Evolutionary conservation across 2,797 vertebrate genomes (phyloP).

Genomic region (Falco columbarius): DNA sequence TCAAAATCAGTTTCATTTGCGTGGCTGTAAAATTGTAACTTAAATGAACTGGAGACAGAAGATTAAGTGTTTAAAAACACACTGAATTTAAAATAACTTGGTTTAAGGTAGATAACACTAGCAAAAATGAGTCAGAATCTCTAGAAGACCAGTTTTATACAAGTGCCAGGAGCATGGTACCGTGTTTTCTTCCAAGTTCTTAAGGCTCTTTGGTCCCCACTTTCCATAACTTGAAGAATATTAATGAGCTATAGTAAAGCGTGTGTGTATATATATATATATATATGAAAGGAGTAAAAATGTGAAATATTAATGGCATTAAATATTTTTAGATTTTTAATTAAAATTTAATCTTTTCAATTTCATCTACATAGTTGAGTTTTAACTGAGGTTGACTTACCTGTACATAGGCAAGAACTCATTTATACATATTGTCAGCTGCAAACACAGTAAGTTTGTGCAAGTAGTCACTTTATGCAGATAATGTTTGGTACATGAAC

Average conservation of each 20-base stretch:
- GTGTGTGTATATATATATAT: too few relatives aligned
- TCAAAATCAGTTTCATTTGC: background rate
- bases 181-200: background rate
- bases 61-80: background rate
- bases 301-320: background rate
- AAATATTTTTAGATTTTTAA: background rate
- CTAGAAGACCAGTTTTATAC: background rate
- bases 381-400: background rate
- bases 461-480: background rate
- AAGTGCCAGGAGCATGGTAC: background rate
- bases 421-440: background rate
- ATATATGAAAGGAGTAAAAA: background rate
- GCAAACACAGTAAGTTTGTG: accelerated
- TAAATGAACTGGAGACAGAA: background rate
- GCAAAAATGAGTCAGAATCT: background rate
- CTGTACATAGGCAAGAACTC: background rate
- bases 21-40: background rate
- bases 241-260: background rate
- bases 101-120: background rate
- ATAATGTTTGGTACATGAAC: background rate
- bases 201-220: background rate
- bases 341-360: background rate
- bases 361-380: background rate
- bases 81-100: background rate
- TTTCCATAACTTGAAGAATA: background rate